These are phyloP conservation scores for Oreochromis grahami DNA, from an alignment of 2,797 vertebrate species.

Conservation along the genomic window DNA sequence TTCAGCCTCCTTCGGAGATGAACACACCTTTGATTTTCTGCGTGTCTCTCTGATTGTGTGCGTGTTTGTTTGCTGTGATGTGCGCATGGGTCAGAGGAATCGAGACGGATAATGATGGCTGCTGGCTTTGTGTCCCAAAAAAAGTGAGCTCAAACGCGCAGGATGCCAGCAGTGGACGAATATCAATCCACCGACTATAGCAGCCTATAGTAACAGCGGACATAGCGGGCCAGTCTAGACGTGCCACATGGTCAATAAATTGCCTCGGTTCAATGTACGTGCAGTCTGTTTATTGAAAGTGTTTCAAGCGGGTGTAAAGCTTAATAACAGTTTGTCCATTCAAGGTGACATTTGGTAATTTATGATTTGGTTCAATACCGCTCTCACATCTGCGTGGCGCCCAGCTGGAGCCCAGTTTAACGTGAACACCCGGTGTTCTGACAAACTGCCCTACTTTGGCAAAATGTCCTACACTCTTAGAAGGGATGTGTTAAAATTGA, in stretches of 20 bases:
- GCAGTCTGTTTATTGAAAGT: not conserved
- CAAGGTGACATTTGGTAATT: not conserved
- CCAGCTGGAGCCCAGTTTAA: not conserved
- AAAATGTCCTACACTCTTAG: too few relatives aligned
- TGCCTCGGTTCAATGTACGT: not conserved
- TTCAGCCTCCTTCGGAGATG: constrained; percentile 30
- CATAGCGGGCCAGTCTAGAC: not conserved
- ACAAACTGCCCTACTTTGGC: too few relatives aligned
- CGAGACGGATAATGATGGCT: constrained; percentile 16
- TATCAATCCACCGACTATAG: constrained; percentile 12
- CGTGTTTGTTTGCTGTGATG: not conserved
- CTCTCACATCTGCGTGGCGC: not conserved
- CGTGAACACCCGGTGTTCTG: too few relatives aligned
- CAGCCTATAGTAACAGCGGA: not conserved
- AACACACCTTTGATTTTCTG: constrained; percentile 47
- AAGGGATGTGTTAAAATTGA: too few relatives aligned
- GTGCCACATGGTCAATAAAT: not conserved
- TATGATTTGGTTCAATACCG: not conserved
- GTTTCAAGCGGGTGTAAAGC: not conserved
- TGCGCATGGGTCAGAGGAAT: not conserved
- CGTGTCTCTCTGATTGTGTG: not conserved
- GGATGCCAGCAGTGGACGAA: not conserved
- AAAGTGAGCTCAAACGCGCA: not conserved
- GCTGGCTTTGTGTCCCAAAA: not conserved
- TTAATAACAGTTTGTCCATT: not conserved